Base-by-base conservation (phyloP, 2,888 invertebrate species). In the Hymenopus coronatus region DNA sequence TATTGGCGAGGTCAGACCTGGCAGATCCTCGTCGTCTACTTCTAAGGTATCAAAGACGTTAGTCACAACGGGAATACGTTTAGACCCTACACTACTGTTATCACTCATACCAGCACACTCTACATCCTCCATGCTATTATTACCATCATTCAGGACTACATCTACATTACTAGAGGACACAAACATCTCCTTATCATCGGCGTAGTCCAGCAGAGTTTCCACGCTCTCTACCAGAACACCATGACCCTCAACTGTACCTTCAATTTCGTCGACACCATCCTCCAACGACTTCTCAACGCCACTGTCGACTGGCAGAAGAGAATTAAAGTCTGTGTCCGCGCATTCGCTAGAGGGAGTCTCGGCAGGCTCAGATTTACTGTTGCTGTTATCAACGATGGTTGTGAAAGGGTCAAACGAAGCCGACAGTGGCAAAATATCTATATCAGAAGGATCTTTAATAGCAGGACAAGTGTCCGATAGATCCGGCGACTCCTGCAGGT, bases 381-480 rank as follows among this genome's bases (percentile, higher is more conserved):
- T 86, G 15, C 85, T 86, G 83, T 85, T 86, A 33, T 85, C 88
- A 85, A 89, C 81, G 6, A 89, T 90, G 14, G 90, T 90, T 4
- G 89, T 88, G 82, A 90, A 90, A 28, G 90, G 90, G 27, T 90
- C 90, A 81, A 90, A 90, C 12, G 33, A 87, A 15, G 87, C 82
- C 20, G 87, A 85, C 20, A 86, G 33, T 30, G 89, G 46, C 82
- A 89, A 83, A 28, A 85, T 82, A 33, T 85, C 33, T 70, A 89
- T 28, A 85, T 82, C 87, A 70, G 20, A 70, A 70, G 54, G 54
- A 6, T 87, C 87, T n/a, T 87, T 87, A 25, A 87, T 40, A n/a
- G 87, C 81, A 8, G 82, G 33, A 33, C 20, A 28, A 30, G 84
- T 28, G 3, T 30, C 30, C 28, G 33, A 81, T n/a, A 82, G 40